phyloP scores from a whole-genome alignment of 2,797 vertebrate species.

The Falco novaeseelandiae region DNA sequence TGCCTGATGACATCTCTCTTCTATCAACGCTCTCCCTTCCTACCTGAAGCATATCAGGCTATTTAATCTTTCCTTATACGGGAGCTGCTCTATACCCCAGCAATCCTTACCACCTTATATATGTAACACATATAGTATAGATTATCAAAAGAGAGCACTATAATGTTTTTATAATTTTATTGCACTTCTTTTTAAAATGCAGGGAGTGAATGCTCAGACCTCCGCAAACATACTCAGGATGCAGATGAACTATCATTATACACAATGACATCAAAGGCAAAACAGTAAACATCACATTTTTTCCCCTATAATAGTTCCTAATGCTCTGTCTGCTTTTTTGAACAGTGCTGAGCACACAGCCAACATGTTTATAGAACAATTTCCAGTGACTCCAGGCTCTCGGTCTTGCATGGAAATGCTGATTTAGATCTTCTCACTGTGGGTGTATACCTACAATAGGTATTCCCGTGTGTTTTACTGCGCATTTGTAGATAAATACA shows the following conservation, averaged over 20 bases:
- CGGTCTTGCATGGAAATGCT: neutral
- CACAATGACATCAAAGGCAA: neutral
- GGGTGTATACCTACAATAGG: neutral
- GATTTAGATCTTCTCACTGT: neutral
- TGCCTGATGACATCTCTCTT: neutral
- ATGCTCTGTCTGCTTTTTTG: neutral
- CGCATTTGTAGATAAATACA: neutral
- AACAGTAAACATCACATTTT: neutral
- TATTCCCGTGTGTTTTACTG: neutral
- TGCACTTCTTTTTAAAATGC: neutral
- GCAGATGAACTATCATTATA: neutral
- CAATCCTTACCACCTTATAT: neutral
- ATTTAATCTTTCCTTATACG: neutral
- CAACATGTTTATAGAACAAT: neutral
- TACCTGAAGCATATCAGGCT: neutral
- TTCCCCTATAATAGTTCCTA: accelerated
- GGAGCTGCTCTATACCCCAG: neutral
- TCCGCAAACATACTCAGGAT: neutral
- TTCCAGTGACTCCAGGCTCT: neutral
- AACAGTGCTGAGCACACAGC: neutral
- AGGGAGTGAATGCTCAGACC: neutral
- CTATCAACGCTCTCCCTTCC: neutral
- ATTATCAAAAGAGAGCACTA: neutral
- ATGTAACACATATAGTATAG: neutral
- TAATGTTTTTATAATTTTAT: neutral